A percentile compares a stretch with the other conserved stretches of the same genome.
These are phyloP conservation scores for Hartigia nigra DNA, from an alignment of 2,888 invertebrate species.

Conservation along the genomic window DNA sequence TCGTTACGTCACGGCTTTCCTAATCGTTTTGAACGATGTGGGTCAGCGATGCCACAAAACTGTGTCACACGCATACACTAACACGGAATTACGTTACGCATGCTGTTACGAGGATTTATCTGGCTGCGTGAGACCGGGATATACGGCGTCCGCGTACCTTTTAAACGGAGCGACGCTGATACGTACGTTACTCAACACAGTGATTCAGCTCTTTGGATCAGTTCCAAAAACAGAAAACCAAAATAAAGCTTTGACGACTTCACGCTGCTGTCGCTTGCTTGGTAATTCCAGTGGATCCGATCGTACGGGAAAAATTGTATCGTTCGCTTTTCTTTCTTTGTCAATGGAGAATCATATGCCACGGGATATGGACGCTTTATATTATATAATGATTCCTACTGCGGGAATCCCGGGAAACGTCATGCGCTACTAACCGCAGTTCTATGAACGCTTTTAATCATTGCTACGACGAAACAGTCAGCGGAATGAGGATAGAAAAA, in stretches of 20 bases:
- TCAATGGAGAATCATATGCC: too few relatives aligned
- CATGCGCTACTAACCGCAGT: too few relatives aligned
- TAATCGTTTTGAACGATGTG: slow-evolving; percentile 7
- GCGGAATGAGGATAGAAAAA: too few relatives aligned
- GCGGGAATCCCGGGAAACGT: too few relatives aligned
- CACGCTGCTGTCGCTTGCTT: too few relatives aligned
- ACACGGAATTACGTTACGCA: slow-evolving; percentile 44
- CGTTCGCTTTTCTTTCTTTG: too few relatives aligned
- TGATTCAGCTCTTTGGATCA: slow-evolving; percentile 12
- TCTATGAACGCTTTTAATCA: too few relatives aligned
- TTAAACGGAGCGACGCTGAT: neutral
- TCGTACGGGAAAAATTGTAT: too few relatives aligned
- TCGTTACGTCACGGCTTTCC: slow-evolving; percentile 36
- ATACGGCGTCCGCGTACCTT: neutral
- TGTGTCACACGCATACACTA: slow-evolving; percentile 60
- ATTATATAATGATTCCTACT: too few relatives aligned
- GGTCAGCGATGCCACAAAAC: slow-evolving; percentile 46
- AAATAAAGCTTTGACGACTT: slow-evolving; percentile 11
- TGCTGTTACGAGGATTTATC: slow-evolving; percentile 2
- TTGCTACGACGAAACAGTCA: too few relatives aligned
- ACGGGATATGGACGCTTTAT: too few relatives aligned
- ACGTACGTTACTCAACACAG: slow-evolving; percentile 19
- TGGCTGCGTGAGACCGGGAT: neutral
- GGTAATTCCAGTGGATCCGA: too few relatives aligned
- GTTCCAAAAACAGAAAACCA: neutral